A percentile compares a stretch with the other conserved stretches of the same genome.
phyloP scores from a whole-genome alignment of 2,888 invertebrate species.

The Sicus ferrugineus region DNA sequence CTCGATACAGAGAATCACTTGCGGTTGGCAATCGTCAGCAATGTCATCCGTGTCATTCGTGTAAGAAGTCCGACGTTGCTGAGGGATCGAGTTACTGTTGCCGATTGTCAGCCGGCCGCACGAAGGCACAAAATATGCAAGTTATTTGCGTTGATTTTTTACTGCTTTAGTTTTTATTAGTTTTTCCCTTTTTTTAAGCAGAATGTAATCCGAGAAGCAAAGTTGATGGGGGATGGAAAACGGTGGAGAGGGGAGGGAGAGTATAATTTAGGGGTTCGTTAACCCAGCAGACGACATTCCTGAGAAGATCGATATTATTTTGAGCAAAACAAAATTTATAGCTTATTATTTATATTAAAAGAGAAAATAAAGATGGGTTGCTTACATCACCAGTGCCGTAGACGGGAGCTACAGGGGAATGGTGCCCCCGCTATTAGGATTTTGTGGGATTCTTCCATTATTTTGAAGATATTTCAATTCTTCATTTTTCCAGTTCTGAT shows the following conservation, averaged over 20 bases:
- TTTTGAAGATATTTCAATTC: no score
- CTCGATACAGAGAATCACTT: background rate
- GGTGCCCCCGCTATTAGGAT: no score
- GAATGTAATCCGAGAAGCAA: slow-evolving; percentile 11
- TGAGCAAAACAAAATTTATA: no score
- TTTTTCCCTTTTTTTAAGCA: background rate
- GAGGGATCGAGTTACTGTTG: slow-evolving; percentile 12
- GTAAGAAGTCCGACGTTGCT: background rate
- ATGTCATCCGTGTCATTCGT: background rate
- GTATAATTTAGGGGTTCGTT: no score
- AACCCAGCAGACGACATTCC: no score
- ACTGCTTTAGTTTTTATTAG: background rate
- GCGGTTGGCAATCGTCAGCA: background rate
- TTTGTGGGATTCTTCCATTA: no score
- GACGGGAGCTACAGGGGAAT: no score
- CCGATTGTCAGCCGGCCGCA: slow-evolving; percentile 2
- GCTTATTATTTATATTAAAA: no score
- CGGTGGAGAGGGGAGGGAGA: background rate
- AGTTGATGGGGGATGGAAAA: background rate
- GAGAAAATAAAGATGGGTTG: no score
- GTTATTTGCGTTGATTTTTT: slow-evolving; percentile 16
- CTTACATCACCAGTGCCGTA: no score
- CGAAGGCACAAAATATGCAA: background rate
- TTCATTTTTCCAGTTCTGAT: no score
- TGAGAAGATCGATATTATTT: no score